These are phyloP conservation scores for Corythaixoides concolor DNA, from an alignment of 2,113 vertebrate genomes.

Conservation along the genomic window DNA sequence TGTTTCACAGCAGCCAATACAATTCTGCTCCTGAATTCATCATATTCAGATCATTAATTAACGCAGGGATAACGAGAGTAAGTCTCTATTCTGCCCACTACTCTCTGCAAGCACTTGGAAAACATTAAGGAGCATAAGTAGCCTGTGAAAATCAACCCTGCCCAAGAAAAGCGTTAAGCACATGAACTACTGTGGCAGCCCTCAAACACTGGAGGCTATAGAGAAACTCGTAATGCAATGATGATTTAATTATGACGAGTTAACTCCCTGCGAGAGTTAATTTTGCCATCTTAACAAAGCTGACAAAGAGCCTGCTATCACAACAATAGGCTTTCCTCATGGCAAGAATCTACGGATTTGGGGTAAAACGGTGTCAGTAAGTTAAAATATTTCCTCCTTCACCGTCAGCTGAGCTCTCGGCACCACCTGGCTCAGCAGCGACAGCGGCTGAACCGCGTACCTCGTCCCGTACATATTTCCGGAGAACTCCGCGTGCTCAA, in stretches of 20 bases:
- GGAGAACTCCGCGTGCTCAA: conserved; percentile 91
- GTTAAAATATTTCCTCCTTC: neutral
- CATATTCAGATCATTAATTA: neutral
- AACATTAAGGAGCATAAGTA: neutral
- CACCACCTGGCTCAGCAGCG: neutral
- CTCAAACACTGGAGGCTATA: neutral
- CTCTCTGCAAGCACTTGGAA: neutral
- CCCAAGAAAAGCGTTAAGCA: neutral
- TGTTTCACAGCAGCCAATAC: neutral
- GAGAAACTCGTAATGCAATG: accelerated
- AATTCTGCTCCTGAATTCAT: neutral
- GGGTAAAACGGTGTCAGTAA: accelerated
- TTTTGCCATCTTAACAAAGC: neutral
- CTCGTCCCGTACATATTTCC: conserved; percentile 97
- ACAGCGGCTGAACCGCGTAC: conserved; percentile 36
- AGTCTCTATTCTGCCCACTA: neutral
- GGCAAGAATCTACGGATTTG: neutral
- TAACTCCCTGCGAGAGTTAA: neutral
- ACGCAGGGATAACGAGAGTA: accelerated
- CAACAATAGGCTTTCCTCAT: neutral
- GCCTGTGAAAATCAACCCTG: neutral
- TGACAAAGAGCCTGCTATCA: neutral
- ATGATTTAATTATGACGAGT: neutral
- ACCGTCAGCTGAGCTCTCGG: too few species aligned
- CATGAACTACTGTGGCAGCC: neutral